Conservation (phyloP, 2,797 vertebrate species). For the Dicrostonyx torquatus region DNA sequence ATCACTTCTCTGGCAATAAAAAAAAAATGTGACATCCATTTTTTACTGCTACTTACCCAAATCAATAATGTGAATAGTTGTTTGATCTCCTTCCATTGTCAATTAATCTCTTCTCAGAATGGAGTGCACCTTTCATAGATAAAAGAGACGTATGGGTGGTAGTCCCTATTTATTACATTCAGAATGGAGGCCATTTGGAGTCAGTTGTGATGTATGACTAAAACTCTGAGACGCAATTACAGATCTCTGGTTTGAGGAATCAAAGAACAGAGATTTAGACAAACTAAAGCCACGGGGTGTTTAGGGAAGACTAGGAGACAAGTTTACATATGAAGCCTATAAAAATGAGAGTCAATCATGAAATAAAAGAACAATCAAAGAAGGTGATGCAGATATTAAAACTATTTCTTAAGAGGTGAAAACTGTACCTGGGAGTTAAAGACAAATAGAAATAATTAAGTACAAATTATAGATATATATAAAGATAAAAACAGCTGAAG, state of each 20-base stretch:
- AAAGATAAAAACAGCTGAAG: constrained; percentile 28
- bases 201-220: background rate
- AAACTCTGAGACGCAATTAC: background rate
- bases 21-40: background rate
- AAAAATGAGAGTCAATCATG: background rate
- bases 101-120: background rate
- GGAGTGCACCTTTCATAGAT: background rate
- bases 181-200: background rate
- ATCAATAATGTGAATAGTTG: background rate
- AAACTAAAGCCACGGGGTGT: background rate
- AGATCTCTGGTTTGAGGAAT: background rate
- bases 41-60: background rate
- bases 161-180: background rate
- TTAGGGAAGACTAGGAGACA: background rate
- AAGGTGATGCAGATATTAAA: background rate
- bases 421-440: background rate
- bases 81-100: background rate
- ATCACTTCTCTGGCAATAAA: background rate
- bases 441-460: background rate
- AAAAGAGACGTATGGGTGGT: background rate
- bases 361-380: background rate
- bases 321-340: constrained; percentile 1
- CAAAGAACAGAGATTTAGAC: background rate
- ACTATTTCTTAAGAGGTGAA: background rate
- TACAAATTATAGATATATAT: background rate